Base-by-base conservation (phyloP, 92 coral and sea anemone species). In the Scolanthus callimorphus region DNA sequence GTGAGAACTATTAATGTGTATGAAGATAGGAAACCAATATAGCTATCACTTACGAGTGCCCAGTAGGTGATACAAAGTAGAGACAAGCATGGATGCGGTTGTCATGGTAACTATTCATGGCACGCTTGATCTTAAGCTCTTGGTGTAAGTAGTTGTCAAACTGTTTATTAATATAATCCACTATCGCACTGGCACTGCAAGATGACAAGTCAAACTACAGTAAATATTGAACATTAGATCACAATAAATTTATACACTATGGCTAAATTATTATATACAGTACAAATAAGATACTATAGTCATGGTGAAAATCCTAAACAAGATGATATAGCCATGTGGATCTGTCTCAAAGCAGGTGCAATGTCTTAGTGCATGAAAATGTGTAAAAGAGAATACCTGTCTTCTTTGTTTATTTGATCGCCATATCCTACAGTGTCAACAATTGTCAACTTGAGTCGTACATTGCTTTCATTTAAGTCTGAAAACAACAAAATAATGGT, bases 401-500 rank as follows among this genome's bases (percentile, higher is more conserved):
- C 90, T 10, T 90, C 96, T 65, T 94, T 94, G 79, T 94, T 78
- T 61, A 94, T 86, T 48, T 94, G 99, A 58, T 94, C 99, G 25
- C 99, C 99, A 85, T 89, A 94, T 2, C 99, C 99, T 19, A 94
- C 97, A 26, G 99, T 94, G 54, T 94, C 99, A 27, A 94, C 99
- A 31, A 94, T 61, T 0, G 96, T 85, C 67, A 94, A 60, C 60
- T 94, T 94, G 19, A 94, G 76, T 53, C 83, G 80, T 6, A 94
- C 99, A 74, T 85, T 94, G 31, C 97, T 94, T 49, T 94, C 99
- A 4, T 89, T 90, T 28, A 94, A 65, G 53, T 94, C 99, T 94
- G 47, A 11, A 30, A 38, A n/a, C n/a, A n/a, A n/a, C n/a, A n/a
- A n/a, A n/a, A n/a, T n/a, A n/a, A n/a, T n/a, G n/a, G n/a, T n/a